Conservation (phyloP, 2,113 vertebrate genomes). For the Colaptes auratus region DNA sequence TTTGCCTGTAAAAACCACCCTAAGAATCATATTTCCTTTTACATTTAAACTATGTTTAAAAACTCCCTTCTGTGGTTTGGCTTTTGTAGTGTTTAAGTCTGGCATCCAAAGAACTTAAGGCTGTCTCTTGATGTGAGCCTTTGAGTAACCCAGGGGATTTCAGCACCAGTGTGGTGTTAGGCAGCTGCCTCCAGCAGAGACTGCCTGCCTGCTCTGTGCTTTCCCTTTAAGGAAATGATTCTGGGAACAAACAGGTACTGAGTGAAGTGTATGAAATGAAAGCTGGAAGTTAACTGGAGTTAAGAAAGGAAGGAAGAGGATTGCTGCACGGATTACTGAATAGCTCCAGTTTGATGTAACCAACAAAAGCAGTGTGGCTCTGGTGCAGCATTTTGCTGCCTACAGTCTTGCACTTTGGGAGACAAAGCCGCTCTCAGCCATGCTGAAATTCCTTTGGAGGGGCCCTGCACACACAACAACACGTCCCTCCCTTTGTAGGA, state of each 20-base stretch:
- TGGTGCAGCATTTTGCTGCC: background rate
- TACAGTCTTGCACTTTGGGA: background rate
- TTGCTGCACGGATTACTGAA: background rate
- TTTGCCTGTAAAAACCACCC: background rate
- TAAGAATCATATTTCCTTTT: background rate
- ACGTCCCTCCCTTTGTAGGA: background rate
- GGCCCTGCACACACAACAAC: accelerated
- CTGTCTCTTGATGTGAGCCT: background rate
- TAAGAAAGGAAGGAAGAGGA: background rate
- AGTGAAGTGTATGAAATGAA: background rate
- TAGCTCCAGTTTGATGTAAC: background rate
- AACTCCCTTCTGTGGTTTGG: background rate
- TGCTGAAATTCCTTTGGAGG: background rate
- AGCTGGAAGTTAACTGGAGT: background rate
- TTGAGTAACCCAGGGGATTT: background rate
- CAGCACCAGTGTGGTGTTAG: background rate
- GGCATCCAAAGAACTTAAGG: background rate
- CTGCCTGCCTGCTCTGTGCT: background rate
- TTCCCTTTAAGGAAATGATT: background rate
- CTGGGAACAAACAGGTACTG: background rate
- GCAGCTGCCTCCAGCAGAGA: background rate
- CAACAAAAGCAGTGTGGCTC: background rate
- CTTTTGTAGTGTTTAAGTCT: background rate
- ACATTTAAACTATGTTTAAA: background rate
- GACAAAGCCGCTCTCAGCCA: background rate